phyloP scores from a whole-genome alignment of 1,140 invertebrate species.

The Globodera rostochiensis region DNA sequence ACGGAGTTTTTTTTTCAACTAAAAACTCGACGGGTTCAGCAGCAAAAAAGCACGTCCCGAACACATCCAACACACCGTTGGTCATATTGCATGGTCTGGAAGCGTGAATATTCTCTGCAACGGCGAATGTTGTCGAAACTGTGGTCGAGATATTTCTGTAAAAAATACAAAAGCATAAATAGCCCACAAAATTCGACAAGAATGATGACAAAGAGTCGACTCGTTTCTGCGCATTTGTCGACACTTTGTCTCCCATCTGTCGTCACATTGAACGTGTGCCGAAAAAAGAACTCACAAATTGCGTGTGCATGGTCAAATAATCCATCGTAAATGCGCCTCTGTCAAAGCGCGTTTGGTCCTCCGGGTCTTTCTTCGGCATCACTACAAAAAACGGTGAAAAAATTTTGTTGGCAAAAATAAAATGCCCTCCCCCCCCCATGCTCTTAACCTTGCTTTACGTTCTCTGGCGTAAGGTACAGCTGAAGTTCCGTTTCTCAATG shows the following conservation, averaged over 20 bases:
- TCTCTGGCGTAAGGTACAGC: conserved; percentile 59
- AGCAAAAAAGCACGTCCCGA: no score
- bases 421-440: no score
- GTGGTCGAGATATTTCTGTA: conserved; percentile 60
- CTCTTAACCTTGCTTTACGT: not conserved
- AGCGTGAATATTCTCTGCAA: conserved; percentile 50
- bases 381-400: conserved; percentile 29
- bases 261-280: conserved; percentile 6
- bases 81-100: conserved; percentile 61
- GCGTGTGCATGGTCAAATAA: not conserved
- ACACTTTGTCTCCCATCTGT: conserved; percentile 42
- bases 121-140: conserved; percentile 59
- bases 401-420: no score
- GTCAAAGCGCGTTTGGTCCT: not conserved
- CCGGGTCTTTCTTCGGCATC: conserved; percentile 50
- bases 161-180: not conserved
- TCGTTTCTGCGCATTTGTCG: not conserved
- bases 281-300: conserved; percentile 8
- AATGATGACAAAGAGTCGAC: conserved; percentile 2
- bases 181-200: not conserved
- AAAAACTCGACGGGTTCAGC: no score
- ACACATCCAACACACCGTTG: conserved; percentile 49
- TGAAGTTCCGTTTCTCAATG: conserved; percentile 48
- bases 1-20: no score
- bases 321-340: not conserved